Percentiles rank a stretch among this genome's conserved stretches.
These are phyloP conservation scores for Conus canariensis DNA, from an alignment of 2,888 invertebrate species.

Conservation along the genomic window DNA sequence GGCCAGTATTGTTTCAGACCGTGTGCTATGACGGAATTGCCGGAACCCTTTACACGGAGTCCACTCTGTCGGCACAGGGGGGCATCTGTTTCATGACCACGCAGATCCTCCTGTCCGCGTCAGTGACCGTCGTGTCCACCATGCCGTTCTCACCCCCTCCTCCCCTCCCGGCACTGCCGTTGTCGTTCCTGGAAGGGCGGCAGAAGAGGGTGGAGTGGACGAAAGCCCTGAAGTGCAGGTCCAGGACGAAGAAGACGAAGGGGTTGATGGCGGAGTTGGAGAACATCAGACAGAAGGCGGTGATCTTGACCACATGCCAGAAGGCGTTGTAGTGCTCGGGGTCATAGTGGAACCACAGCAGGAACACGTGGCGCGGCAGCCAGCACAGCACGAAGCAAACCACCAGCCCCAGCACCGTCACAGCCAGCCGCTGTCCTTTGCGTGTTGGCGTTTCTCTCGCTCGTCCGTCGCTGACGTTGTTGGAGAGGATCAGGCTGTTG, in stretches of 20 bases:
- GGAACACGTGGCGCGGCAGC: conserved; percentile 66
- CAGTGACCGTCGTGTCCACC: conserved; percentile 22
- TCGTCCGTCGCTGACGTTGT: conserved; percentile 15
- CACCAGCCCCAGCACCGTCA: conserved; percentile 63
- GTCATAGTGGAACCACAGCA: conserved; percentile 68
- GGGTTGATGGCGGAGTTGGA: conserved; percentile 59
- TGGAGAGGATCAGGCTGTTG: neutral
- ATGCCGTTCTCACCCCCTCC: neutral
- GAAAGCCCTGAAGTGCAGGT: conserved; percentile 51
- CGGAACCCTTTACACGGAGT: neutral
- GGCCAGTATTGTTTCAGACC: no score
- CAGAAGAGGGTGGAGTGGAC: conserved; percentile 37
- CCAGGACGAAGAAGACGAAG: conserved; percentile 55
- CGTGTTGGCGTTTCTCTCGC: conserved; percentile 29
- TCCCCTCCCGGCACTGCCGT: neutral
- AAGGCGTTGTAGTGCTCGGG: conserved; percentile 59
- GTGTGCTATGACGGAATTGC: no score
- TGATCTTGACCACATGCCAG: conserved; percentile 68
- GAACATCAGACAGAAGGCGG: conserved; percentile 59
- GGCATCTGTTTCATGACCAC: conserved; percentile 29
- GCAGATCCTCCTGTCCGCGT: conserved; percentile 27
- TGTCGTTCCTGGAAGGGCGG: neutral
- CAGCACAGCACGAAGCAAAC: conserved; percentile 67
- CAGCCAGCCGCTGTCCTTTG: conserved; percentile 50
- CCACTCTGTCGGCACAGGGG: neutral